Evolutionary conservation across 2,888 invertebrate genomes (phyloP).

Genomic region (Furcula furcula): DNA sequence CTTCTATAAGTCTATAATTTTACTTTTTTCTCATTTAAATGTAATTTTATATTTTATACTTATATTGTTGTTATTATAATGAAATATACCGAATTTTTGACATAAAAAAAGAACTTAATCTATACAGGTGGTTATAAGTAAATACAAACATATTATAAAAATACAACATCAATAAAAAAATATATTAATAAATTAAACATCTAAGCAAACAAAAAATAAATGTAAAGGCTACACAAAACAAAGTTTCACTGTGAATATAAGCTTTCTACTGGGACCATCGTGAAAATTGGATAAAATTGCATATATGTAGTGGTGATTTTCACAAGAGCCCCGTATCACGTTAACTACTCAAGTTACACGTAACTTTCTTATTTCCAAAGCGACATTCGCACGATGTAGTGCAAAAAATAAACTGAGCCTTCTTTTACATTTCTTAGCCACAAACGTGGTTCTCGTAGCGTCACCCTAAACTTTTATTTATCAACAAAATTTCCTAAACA

Average conservation of each 20-base stretch:
- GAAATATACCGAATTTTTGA: neutral
- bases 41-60: neutral
- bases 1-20: neutral
- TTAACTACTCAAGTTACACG: conserved; percentile 38
- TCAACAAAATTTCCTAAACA: neutral
- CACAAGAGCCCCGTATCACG: conserved; percentile 31
- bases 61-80: neutral
- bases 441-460: conserved; percentile 48
- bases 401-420: conserved; percentile 35
- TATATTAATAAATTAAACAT: conserved; percentile 37
- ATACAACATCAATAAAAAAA: conserved; percentile 37
- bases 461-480: conserved; percentile 58
- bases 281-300: conserved; percentile 16
- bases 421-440: conserved; percentile 41
- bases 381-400: conserved; percentile 38
- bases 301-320: conserved; percentile 18
- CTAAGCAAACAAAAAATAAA: conserved; percentile 40
- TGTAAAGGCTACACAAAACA: conserved; percentile 38
- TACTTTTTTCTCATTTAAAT: neutral
- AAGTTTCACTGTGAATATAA: conserved; percentile 34
- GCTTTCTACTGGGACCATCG: conserved; percentile 35
- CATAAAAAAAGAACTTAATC: neutral
- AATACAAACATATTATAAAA: conserved; percentile 17
- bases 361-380: conserved; percentile 31
- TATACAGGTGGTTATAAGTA: conserved; percentile 7